Conservation (phyloP, 1,140 invertebrate genomes). For the Goniozus legneri region DNA sequence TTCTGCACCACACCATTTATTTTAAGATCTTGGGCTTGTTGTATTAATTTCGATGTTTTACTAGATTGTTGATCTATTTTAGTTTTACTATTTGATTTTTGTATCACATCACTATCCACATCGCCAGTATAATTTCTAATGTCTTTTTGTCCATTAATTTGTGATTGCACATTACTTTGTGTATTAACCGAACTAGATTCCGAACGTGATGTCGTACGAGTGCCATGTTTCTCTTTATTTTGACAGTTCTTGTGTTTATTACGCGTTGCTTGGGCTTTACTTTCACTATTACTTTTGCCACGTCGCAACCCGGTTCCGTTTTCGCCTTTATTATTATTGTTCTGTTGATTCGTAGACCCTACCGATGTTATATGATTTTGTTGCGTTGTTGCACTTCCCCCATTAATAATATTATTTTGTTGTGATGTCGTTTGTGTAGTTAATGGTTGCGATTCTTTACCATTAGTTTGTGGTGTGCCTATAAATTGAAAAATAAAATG, state of each 20-base stretch:
- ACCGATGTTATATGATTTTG: conserved; percentile 30
- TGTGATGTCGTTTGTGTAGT: conserved; percentile 35
- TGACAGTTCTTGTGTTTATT: conserved; percentile 54
- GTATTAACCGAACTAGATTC: conserved; percentile 39
- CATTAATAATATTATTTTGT: conserved; percentile 32
- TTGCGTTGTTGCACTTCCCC: conserved; percentile 33
- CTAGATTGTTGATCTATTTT: conserved; percentile 32
- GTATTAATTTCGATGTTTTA: conserved; percentile 34
- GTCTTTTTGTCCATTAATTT: conserved; percentile 42
- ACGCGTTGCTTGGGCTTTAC: conserved; percentile 49
- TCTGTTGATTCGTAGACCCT: conserved; percentile 36
- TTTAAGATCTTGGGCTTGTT: conserved; percentile 40
- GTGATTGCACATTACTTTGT: conserved; percentile 29
- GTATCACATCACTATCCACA: conserved; percentile 34
- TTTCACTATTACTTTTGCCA: conserved; percentile 52
- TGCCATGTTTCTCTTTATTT: conserved; percentile 50
- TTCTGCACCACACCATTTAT: conserved; percentile 43
- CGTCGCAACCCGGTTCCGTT: conserved; percentile 37
- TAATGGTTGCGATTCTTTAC: conserved; percentile 44
- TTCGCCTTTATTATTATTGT: conserved; percentile 51
- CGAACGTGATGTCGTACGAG: conserved; percentile 39
- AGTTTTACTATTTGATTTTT: conserved; percentile 39
- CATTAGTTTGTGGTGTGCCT: conserved; percentile 46
- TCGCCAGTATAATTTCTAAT: conserved; percentile 33
- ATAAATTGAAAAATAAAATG: conserved; percentile 10